These are phyloP conservation scores for Tachysurus vachellii DNA, from an alignment of 2,113 vertebrate genomes.

Conservation along the genomic window DNA sequence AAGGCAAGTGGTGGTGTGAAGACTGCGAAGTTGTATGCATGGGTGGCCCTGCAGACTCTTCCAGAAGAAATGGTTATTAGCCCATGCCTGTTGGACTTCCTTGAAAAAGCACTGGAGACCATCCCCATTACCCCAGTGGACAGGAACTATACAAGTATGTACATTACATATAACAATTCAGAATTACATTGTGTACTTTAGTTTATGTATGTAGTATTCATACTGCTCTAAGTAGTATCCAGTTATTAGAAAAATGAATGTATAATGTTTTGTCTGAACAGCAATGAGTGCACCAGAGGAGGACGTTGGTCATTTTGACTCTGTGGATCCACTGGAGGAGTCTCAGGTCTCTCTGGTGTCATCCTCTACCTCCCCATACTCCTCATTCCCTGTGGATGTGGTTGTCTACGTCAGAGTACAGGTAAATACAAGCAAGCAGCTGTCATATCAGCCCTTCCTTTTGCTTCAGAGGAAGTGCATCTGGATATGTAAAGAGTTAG, in stretches of 20 bases:
- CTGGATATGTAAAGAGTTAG: background rate
- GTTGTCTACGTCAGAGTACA: slow-evolving; percentile 98
- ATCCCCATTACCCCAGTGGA: slow-evolving; percentile 97
- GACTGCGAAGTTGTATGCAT: slow-evolving; percentile 94
- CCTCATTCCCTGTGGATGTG: slow-evolving; percentile 97
- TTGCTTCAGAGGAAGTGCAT: background rate
- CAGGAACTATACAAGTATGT: slow-evolving; percentile 83
- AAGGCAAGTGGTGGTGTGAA: slow-evolving; percentile 90
- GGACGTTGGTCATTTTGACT: slow-evolving; percentile 93
- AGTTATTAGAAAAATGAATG: background rate
- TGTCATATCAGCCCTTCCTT: background rate
- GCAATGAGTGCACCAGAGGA: slow-evolving; percentile 90
- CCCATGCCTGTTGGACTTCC: slow-evolving; percentile 92
- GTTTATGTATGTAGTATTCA: too few species aligned
- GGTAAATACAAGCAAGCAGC: slow-evolving; percentile 67
- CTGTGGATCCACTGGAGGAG: slow-evolving; percentile 91
- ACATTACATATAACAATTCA: background rate
- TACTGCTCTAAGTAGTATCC: background rate
- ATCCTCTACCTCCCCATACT: slow-evolving; percentile 90
- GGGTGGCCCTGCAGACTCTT: slow-evolving; percentile 96
- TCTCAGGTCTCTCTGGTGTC: slow-evolving; percentile 93
- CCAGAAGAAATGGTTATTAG: slow-evolving; percentile 99
- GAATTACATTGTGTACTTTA: background rate
- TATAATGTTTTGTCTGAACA: slow-evolving; percentile 53
- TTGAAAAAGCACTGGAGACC: slow-evolving; percentile 97